These are phyloP conservation scores for Pyrrhosoma nymphula DNA, from an alignment of 2,888 invertebrate genomes.

Conservation along the genomic window DNA sequence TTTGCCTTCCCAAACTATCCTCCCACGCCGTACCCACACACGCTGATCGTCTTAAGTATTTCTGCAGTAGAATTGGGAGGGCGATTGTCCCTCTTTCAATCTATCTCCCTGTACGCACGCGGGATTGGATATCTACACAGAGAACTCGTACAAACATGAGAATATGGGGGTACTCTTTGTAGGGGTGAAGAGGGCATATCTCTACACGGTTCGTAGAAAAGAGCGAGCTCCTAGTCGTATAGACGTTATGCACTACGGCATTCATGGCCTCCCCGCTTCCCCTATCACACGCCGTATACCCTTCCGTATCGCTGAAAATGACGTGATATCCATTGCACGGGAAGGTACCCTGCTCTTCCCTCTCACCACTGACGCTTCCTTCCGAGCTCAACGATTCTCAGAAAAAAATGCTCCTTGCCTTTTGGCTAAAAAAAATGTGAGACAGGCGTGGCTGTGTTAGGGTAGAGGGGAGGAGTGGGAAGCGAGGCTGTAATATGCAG, in stretches of 20 bases:
- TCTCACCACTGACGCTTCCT: background rate
- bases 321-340: background rate
- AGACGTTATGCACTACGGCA: background rate
- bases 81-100: background rate
- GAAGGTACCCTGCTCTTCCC: background rate
- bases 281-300: background rate
- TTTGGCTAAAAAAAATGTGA: background rate
- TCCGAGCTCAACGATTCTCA: background rate
- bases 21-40: background rate
- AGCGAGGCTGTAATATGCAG: background rate
- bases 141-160: background rate
- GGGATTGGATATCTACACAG: background rate
- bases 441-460: background rate
- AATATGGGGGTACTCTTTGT: background rate
- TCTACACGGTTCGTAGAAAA: background rate
- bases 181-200: background rate
- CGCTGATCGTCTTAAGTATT: background rate
- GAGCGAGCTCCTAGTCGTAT: background rate
- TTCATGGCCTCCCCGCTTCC: background rate
- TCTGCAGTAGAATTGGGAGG: background rate
- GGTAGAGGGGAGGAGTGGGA: background rate
- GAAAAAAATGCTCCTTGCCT: background rate
- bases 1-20: background rate
- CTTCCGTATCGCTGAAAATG: conserved; percentile 33
- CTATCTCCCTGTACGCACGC: background rate